A percentile compares a stretch with the other conserved stretches of the same genome.
phyloP scores from a whole-genome alignment of 1,140 invertebrate species.

The Brachionus manjavacas region DNA sequence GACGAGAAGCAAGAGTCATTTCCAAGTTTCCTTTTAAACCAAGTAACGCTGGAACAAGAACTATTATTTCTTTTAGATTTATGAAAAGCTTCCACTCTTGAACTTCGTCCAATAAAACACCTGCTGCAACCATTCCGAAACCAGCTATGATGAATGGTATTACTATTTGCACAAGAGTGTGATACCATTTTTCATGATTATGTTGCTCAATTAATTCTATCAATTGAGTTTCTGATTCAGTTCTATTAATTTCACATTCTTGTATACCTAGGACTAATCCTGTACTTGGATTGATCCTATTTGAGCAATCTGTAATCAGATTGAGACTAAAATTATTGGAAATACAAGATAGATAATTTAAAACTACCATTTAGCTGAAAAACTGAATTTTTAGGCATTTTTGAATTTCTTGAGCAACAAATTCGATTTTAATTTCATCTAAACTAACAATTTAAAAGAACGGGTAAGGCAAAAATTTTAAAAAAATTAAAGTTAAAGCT shows the following conservation, averaged over 20 bases:
- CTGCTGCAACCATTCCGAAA: constrained; percentile 83
- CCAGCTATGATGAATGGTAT: constrained; percentile 83
- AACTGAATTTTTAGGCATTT: background rate
- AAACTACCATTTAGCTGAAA: background rate
- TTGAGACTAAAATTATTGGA: no score
- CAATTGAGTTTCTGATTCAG: background rate
- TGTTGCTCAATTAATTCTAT: background rate
- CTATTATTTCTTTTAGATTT: constrained; percentile 71
- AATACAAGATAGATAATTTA: no score
- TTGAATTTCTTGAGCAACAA: background rate
- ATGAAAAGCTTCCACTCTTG: background rate
- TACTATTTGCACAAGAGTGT: constrained; percentile 69
- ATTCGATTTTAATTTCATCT: background rate
- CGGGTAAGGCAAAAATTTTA: background rate
- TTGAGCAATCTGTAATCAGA: background rate
- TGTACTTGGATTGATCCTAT: background rate
- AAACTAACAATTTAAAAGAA: background rate
- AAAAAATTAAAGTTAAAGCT: background rate
- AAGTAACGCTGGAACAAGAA: constrained; percentile 85
- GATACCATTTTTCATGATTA: constrained; percentile 24
- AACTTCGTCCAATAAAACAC: constrained; percentile 62
- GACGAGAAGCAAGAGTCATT: constrained; percentile 88
- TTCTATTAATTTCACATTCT: background rate
- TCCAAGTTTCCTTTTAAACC: constrained; percentile 93
- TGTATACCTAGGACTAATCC: background rate